Percentiles rank a stretch among this genome's conserved stretches.
Evolutionary conservation across 1,140 invertebrate genomes (phyloP).

Genomic region (Pseudoatta argentina): DNA sequence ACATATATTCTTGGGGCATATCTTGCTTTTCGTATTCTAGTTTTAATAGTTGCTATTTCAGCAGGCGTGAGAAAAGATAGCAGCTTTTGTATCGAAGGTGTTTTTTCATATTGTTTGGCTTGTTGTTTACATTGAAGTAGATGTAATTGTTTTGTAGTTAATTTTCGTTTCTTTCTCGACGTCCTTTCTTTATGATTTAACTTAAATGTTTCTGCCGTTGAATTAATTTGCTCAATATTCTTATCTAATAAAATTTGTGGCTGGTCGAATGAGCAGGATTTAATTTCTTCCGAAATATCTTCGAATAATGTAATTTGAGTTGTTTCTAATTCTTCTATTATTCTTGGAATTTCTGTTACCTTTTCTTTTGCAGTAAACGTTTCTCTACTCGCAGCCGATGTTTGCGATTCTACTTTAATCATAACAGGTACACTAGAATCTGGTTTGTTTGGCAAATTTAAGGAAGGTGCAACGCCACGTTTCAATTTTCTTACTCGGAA

Average conservation of each 20-base stretch:
- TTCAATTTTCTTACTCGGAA: slow-evolving; percentile 43
- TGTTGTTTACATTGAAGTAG: slow-evolving; percentile 16
- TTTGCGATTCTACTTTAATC: not conserved
- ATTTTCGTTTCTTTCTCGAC: not conserved
- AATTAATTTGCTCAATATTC: not conserved
- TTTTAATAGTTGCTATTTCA: not conserved
- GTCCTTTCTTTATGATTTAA: not conserved
- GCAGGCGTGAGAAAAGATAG: slow-evolving; percentile 8
- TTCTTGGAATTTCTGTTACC: not conserved
- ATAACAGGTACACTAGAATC: no score
- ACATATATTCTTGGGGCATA: slow-evolving; percentile 18
- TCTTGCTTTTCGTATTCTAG: slow-evolving; percentile 14
- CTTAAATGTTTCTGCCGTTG: not conserved
- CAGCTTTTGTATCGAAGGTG: slow-evolving; percentile 40
- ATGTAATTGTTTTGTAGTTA: not conserved
- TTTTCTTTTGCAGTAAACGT: not conserved
- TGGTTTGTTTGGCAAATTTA: slow-evolving; percentile 16
- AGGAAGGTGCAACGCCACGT: slow-evolving; percentile 30
- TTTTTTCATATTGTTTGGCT: slow-evolving; percentile 28
- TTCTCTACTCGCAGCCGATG: not conserved
- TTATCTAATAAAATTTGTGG: not conserved
- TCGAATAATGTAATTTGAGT: not conserved
- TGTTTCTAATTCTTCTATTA: not conserved
- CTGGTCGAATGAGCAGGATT: not conserved
- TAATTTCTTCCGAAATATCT: slow-evolving; percentile 6